Base-by-base conservation (phyloP, 2,797 vertebrate species). In the Martes flavigula region DNA sequence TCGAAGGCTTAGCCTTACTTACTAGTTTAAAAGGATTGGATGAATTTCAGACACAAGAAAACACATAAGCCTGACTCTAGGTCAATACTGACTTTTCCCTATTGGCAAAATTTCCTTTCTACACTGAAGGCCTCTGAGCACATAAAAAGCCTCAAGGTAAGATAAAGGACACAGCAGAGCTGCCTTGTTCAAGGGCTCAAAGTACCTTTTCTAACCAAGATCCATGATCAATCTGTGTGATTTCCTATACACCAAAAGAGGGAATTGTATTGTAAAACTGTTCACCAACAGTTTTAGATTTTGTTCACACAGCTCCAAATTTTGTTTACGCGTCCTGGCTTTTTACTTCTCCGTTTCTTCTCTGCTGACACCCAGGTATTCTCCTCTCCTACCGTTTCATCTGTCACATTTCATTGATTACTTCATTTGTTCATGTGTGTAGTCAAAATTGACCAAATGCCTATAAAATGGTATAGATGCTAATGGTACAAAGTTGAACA, bases 71-170 rank as follows among this genome's bases (percentile, higher is more conserved):
- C 14, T 79, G 72, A 72, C 60, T 89, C 7, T 86, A 68, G 17
- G 54, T 93, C 82, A 97, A 95, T 94, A 96, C 66, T 96, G 91
- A 93, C 40, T 85, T 96, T 95, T 92, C 32, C 54, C 20, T 43
- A 35, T 82, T 90, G 72, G 51, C 40, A 38, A 87, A 72, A 56
- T 94, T 95, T 88, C 14, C 54, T 95, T 92, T 88, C 72, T 77
- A 30, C 54, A 21, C 7, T 32, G 20, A 77, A 95, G 25, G 27
- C 20, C 79, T 75, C 38, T 73, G 43, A 78, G 62, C 30, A 77
- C 13, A 73, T 84, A 40, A 72, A 85, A 87, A 95, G 20, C 21
- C 90, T 25, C 38, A 81, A 92, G 46, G 27, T 66, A 51, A 95
- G 58, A 62, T 82, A 84, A 90, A 46, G 40, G 38, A 81, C 58